phyloP scores from a whole-genome alignment of 2,113 vertebrate species.

The Triplophysa siluroides region DNA sequence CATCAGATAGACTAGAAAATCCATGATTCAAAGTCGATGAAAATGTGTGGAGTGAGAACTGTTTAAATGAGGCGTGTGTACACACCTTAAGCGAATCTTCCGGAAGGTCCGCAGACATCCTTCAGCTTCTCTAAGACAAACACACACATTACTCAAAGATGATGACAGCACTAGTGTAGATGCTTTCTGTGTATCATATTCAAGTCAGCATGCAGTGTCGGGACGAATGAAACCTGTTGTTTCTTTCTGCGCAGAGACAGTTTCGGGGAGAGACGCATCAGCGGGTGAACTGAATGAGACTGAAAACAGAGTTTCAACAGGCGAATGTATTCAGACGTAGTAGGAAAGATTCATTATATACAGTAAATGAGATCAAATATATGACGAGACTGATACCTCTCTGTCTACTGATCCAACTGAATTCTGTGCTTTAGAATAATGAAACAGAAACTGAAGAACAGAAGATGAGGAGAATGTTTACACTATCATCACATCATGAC shows the following conservation, averaged over 20 bases:
- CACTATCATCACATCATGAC: not conserved
- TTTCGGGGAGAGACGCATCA: constrained; percentile 75
- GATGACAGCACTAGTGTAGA: no score
- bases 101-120: not conserved
- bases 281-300: constrained; percentile 74
- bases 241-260: constrained; percentile 74
- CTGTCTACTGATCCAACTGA: constrained; percentile 66
- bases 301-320: constrained; percentile 40
- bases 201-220: not conserved
- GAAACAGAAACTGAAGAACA: constrained; percentile 73
- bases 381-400: constrained; percentile 52
- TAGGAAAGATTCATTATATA: not conserved
- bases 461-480: not conserved
- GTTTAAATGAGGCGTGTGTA: not conserved
- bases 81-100: constrained; percentile 14
- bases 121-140: constrained; percentile 53
- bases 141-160: constrained; percentile 24
- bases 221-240: constrained; percentile 45
- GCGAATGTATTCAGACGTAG: not conserved
- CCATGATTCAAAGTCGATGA: no score
- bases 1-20: no score
- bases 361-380: not conserved
- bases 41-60: no score
- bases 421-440: constrained; percentile 76
- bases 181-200: no score